A percentile compares a stretch with the other conserved stretches of the same genome.
These are phyloP conservation scores for Sebastes vulpes DNA, from an alignment of 2,797 vertebrate genomes.

Conservation along the genomic window DNA sequence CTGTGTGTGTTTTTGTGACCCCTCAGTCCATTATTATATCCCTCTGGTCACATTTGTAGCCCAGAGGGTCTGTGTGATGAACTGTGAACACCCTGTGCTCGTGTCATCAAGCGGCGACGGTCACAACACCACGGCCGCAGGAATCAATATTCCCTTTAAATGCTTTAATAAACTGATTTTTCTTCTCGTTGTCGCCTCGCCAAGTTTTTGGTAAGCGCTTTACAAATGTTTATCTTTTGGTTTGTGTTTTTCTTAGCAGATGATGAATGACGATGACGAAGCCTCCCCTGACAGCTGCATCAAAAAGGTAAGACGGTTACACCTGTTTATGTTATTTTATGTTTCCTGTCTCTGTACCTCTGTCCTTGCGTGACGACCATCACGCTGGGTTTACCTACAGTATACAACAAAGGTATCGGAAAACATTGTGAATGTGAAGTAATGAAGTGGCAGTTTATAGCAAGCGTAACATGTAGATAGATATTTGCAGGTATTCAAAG, in stretches of 20 bases:
- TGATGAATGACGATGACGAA: constrained; percentile 92
- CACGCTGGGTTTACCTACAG: not conserved
- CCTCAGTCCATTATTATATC: constrained; percentile 73
- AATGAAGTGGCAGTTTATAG: not conserved
- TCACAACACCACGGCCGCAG: constrained; percentile 16
- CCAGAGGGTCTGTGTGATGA: constrained; percentile 68
- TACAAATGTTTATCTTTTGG: constrained; percentile 5
- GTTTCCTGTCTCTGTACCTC: not conserved
- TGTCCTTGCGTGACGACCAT: not conserved
- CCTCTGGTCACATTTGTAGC: constrained; percentile 67
- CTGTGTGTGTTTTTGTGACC: constrained; percentile 77
- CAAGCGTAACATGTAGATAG: not conserved
- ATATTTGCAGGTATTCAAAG: too few species aligned
- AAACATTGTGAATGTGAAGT: not conserved
- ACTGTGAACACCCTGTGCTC: constrained; percentile 59
- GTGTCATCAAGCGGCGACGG: constrained; percentile 38
- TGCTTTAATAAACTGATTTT: constrained; percentile 13
- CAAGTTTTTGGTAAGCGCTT: not conserved
- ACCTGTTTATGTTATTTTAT: not conserved
- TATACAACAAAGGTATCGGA: not conserved
- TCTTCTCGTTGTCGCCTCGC: not conserved
- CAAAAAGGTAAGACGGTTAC: constrained; percentile 90
- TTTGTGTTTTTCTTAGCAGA: constrained; percentile 82
- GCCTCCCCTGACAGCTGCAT: constrained; percentile 91
- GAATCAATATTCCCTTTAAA: constrained; percentile 46